Percentiles rank a stretch among this genome's conserved stretches.
phyloP scores from a whole-genome alignment of 64 coral and sea anemone genomes.

The Porites lutea region DNA sequence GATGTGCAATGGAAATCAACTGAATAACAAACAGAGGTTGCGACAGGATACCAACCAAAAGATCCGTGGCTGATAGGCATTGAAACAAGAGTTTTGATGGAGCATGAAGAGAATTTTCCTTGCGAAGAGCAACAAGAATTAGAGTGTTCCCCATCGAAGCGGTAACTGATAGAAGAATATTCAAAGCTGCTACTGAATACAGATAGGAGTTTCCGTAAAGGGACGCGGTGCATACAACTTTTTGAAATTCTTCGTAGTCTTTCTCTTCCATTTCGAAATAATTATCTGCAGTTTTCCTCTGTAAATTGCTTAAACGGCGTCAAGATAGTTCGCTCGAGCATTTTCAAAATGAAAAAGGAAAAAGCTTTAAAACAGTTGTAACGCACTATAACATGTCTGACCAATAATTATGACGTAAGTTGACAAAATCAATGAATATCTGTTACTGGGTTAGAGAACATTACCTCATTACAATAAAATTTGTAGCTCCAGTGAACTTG shows the following conservation, averaged over 20 bases:
- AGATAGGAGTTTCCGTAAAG: not conserved
- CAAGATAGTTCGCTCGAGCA: no score
- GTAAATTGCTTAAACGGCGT: no score
- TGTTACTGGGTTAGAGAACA: no score
- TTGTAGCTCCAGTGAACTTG: no score
- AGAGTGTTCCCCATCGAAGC: not conserved
- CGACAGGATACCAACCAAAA: not conserved
- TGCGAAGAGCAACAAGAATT: not conserved
- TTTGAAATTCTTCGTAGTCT: not conserved
- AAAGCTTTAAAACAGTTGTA: no score
- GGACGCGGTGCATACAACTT: not conserved
- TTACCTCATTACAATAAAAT: no score
- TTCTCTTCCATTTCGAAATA: not conserved
- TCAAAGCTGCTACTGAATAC: not conserved
- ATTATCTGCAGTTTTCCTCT: no score
- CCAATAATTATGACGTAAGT: no score
- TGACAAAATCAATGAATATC: no score
- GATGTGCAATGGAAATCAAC: not conserved
- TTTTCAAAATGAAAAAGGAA: no score
- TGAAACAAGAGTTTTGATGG: conserved; percentile 2
- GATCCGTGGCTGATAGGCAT: not conserved
- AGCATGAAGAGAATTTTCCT: not conserved
- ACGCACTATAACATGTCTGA: no score
- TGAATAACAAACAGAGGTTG: not conserved
- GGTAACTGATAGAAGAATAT: not conserved